These are phyloP conservation scores for Scaptodrosophila lebanonensis DNA, from an alignment of 1,140 invertebrate species.

Conservation along the genomic window DNA sequence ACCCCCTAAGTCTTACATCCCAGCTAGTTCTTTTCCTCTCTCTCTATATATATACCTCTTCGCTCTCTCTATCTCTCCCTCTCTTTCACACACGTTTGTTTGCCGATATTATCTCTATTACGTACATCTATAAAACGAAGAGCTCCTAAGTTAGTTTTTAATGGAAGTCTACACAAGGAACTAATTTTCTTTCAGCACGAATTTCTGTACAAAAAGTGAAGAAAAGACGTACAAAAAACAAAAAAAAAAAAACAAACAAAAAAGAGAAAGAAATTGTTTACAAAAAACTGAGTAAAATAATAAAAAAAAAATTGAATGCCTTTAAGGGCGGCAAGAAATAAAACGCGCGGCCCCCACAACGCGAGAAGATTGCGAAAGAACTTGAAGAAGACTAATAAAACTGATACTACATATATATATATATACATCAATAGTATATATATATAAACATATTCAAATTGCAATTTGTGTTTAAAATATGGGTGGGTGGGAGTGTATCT, in stretches of 20 bases:
- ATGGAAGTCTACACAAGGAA: constrained; percentile 6
- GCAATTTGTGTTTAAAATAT: background rate
- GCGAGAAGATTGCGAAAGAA: no score
- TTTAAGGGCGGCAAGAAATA: constrained; percentile 29
- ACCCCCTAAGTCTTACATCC: no score
- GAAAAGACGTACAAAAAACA: constrained; percentile 39
- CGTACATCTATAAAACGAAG: constrained; percentile 14
- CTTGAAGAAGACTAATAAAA: constrained; percentile 69
- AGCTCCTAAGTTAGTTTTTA: background rate
- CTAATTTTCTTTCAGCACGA: constrained; percentile 63
- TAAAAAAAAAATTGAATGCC: constrained; percentile 28
- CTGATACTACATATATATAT: constrained; percentile 45
- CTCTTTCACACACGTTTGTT: constrained; percentile 35
- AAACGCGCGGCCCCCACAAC: constrained; percentile 45
- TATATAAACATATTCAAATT: constrained; percentile 14
- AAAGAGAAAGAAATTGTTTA: constrained; percentile 12
- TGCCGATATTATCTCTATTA: constrained; percentile 34
- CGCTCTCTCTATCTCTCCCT: constrained; percentile 21
- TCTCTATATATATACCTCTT: background rate
- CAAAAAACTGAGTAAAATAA: constrained; percentile 11
- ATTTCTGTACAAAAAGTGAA: constrained; percentile 61
- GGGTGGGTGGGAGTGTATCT: background rate
- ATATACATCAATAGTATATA: constrained; percentile 19
- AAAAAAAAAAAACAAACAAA: constrained; percentile 28
- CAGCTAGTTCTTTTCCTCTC: no score